These are phyloP conservation scores for Adrianichthys oophorus DNA, from an alignment of 2,797 vertebrate species.

Conservation along the genomic window DNA sequence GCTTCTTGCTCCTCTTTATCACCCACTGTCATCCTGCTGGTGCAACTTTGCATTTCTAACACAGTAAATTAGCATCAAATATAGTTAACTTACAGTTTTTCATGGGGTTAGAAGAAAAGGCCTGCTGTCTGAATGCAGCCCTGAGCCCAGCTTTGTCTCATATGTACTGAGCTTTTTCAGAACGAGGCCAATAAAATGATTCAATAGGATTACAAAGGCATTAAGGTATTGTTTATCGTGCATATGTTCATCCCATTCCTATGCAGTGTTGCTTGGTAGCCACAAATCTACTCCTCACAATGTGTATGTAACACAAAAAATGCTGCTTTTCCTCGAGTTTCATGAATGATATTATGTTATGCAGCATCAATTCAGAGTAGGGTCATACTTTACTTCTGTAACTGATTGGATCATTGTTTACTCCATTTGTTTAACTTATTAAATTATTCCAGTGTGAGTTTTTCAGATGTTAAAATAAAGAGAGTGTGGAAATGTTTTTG, in stretches of 20 bases:
- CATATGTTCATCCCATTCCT: conserved; percentile 34
- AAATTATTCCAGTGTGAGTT: too few species aligned
- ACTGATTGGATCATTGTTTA: too few species aligned
- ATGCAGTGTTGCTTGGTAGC: conserved; percentile 33
- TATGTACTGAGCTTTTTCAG: conserved; percentile 63
- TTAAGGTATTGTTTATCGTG: conserved; percentile 70
- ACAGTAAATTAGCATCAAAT: conserved; percentile 87
- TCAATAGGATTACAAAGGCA: conserved; percentile 80
- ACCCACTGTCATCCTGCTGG: conserved; percentile 33
- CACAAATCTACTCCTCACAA: conserved; percentile 26
- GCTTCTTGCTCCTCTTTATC: not conserved
- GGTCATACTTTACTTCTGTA: not conserved
- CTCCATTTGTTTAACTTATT: too few species aligned
- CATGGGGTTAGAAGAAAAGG: conserved; percentile 39
- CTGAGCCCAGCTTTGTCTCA: conserved; percentile 44
- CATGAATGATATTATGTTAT: not conserved
- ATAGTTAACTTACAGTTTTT: conserved; percentile 75
- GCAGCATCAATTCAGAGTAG: not conserved
- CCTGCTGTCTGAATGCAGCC: conserved; percentile 47
- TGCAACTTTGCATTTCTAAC: conserved; percentile 79
- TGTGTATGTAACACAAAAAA: conserved; percentile 11
- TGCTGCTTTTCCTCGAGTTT: conserved; percentile 3
- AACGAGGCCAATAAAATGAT: conserved; percentile 76
- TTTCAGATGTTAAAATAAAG: too few species aligned
- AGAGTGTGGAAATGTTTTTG: not conserved